These are phyloP conservation scores for Mohoua ochrocephala DNA, from an alignment of 2,113 vertebrate genomes.

Conservation along the genomic window DNA sequence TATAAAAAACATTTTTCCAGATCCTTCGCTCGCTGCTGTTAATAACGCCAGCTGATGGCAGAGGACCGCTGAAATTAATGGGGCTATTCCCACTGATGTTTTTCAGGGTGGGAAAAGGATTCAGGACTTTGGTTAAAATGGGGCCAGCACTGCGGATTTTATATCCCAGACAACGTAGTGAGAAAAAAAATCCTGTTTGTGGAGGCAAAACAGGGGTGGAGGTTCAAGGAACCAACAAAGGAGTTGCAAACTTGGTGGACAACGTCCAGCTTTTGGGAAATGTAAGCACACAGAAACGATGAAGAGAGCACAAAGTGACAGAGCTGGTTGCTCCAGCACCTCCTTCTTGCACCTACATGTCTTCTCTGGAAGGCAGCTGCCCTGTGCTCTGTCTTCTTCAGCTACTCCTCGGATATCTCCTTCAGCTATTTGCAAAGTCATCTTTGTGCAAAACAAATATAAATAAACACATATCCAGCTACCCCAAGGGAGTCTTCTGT, in stretches of 20 bases:
- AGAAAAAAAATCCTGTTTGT: not conserved
- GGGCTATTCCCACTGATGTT: not conserved
- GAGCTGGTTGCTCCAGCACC: not conserved
- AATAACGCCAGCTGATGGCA: not conserved
- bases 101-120: not conserved
- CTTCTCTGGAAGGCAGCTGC: not conserved
- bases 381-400: not conserved
- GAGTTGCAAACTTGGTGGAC: not conserved
- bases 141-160: not conserved
- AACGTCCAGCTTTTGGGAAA: not conserved
- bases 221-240: not conserved
- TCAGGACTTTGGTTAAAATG: not conserved
- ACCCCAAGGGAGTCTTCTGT: not conserved
- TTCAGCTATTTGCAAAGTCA: not conserved
- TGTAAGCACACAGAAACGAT: not conserved
- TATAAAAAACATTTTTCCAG: constrained; percentile 36
- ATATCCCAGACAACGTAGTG: not conserved
- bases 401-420: not conserved
- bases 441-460: not conserved
- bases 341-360: not conserved
- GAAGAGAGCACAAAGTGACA: not conserved
- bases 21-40: not conserved
- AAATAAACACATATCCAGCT: not conserved
- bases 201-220: fast-evolving
- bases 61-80: not conserved